Evolutionary conservation across 2,113 vertebrate species (phyloP).

Genomic region (Anseranas semipalmata): DNA sequence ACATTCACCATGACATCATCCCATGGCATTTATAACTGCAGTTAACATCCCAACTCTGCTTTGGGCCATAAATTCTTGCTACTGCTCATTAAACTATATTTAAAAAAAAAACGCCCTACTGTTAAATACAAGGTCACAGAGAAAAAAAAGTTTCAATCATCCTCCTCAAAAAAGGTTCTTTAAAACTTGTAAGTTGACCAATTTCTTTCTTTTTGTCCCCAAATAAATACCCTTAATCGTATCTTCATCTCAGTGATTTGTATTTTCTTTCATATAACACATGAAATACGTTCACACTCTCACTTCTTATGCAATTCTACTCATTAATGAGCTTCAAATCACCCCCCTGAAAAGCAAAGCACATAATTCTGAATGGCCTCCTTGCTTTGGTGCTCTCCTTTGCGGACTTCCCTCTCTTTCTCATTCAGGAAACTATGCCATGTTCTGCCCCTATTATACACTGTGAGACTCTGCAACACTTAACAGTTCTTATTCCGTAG

Average conservation of each 20-base stretch:
- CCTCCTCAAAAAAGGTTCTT: neutral
- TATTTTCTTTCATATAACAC: neutral
- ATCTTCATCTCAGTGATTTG: neutral
- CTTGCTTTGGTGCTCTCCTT: neutral
- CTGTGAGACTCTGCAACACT: fast-evolving
- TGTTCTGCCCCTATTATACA: neutral
- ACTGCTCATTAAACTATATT: neutral
- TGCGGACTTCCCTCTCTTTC: neutral
- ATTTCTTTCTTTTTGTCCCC: neutral
- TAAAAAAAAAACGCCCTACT: neutral
- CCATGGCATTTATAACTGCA: neutral
- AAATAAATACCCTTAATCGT: neutral
- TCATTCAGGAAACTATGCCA: neutral
- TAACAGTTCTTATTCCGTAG: neutral
- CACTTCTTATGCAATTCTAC: neutral
- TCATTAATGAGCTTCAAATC: neutral
- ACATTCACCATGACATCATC: neutral
- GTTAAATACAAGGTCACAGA: neutral
- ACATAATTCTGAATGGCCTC: neutral
- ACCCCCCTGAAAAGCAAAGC: neutral
- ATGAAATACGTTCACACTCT: neutral
- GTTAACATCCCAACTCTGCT: neutral
- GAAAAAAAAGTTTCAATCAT: neutral
- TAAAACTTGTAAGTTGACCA: neutral
- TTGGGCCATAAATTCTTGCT: neutral